Base-by-base conservation (phyloP, 2,113 vertebrate species). In the Orthonyx spaldingii region DNA sequence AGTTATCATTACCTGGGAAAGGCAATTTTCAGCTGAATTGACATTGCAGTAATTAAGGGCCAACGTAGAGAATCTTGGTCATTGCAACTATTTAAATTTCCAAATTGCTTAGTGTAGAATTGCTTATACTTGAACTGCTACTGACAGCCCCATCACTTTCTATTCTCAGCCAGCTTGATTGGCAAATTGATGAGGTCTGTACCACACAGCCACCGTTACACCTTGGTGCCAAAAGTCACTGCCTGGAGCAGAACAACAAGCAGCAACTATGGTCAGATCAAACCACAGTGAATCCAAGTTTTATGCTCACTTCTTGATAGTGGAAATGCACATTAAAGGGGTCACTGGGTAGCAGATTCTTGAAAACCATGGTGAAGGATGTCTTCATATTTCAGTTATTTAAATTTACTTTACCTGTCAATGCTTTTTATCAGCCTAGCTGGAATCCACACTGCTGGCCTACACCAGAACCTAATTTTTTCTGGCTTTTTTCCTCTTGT, bases 41-140 rank as follows among this genome's bases (percentile, higher is more conserved):
- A 95, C 96, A 97, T 83, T 92, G 53, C 64, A 50, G 93, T 96
- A 96, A 96, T 97, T 97, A 97, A 95, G 91, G 93, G 71, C 95
- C 94, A 97, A 96, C 6, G 1, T 11, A 81, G 89, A 95, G 71
- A 96, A 93, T 95, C 76, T 95, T 91, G 93, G 96, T 93, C 94
- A 93, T 97, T 97, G 95, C 90, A 96, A 94, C 88, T 96, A 87
- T 93, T 96, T 97, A 91, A 95, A 97, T 90, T 96, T 92, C 76
- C 83, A 97, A 94, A 97, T 93, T 94, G 93, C 97, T 95, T 95
- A 96, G 95, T 96, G 97, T 92, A 84, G 91, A 96, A 96, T 93
- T 97, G 92, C 94, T 93, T 96, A 28, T 84, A 90, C 94, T 96
- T 94, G 92, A 97, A 90, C 72, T 84, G 85, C 85, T 90, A 52